These are phyloP conservation scores for Merodon equestris DNA, from an alignment of 2,888 invertebrate species.

Conservation along the genomic window DNA sequence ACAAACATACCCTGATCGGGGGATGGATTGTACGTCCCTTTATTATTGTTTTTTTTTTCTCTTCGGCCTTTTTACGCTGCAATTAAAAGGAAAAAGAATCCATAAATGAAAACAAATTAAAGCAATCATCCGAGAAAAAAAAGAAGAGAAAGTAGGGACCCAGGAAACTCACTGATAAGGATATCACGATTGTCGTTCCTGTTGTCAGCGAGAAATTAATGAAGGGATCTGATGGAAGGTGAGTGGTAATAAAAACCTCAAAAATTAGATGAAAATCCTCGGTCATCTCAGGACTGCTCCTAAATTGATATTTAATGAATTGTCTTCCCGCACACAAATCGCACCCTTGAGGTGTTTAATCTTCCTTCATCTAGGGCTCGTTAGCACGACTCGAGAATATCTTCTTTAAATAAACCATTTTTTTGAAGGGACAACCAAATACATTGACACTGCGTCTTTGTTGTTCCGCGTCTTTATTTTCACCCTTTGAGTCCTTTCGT, in stretches of 20 bases:
- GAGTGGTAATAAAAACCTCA: conserved; percentile 42
- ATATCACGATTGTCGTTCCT: too few relatives aligned
- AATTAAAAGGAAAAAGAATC: conserved; percentile 45
- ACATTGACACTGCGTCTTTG: not conserved
- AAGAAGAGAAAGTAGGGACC: not conserved
- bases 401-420: conserved; percentile 29
- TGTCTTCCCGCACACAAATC: conserved; percentile 18
- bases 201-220: conserved; percentile 23
- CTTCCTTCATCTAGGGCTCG: conserved; percentile 3
- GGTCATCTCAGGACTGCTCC: conserved; percentile 21
- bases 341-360: not conserved
- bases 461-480: too few relatives aligned
- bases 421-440: conserved; percentile 18
- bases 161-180: too few relatives aligned
- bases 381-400: too few relatives aligned
- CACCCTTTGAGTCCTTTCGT: conserved; percentile 4
- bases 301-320: conserved; percentile 51
- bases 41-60: not conserved
- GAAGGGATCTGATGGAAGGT: conserved; percentile 26
- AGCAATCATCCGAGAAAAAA: conserved; percentile 25
- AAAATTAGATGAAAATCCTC: conserved; percentile 23
- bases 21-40: not conserved
- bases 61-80: conserved; percentile 2
- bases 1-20: not conserved
- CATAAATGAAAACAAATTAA: conserved; percentile 48